Evolutionary conservation across 2,888 invertebrate species (phyloP).

Genomic region (Clunio marinus): DNA sequence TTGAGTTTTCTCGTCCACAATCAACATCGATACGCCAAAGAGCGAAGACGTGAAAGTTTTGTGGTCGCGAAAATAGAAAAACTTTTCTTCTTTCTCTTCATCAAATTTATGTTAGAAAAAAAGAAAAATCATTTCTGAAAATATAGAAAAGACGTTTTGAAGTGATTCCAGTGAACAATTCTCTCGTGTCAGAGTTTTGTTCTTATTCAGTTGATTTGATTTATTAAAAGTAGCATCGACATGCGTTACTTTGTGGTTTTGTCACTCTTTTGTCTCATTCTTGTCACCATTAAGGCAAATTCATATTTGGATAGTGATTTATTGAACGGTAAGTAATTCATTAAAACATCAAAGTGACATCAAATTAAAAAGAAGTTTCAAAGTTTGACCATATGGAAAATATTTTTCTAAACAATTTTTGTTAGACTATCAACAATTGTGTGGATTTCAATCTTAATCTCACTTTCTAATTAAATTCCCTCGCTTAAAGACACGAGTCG

Average conservation of each 20-base stretch:
- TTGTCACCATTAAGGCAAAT: constrained; percentile 23
- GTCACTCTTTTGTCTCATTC: constrained; percentile 21
- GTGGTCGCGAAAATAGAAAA: constrained; percentile 3
- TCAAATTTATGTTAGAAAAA: not conserved
- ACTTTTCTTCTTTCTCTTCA: not conserved
- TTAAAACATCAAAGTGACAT: too few species aligned
- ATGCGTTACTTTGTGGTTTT: constrained; percentile 27
- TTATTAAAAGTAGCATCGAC: too few species aligned
- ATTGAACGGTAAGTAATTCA: constrained; percentile 14
- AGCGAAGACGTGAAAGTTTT: not conserved
- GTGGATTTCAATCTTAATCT: too few species aligned
- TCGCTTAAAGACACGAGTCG: too few species aligned
- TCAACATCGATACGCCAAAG: constrained; percentile 1
- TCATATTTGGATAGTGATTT: constrained; percentile 31
- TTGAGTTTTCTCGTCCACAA: constrained; percentile 1
- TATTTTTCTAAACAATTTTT: too few species aligned
- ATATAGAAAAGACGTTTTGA: not conserved
- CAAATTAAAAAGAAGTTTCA: too few species aligned
- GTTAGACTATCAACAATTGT: too few species aligned
- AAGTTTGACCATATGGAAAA: too few species aligned
- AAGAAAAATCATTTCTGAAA: not conserved
- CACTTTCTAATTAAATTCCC: too few species aligned
- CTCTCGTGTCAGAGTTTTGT: not conserved
- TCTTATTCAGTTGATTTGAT: not conserved
- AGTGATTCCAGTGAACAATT: not conserved